phyloP scores from a whole-genome alignment of 1,140 invertebrate species.

The Drosophila miranda region DNA sequence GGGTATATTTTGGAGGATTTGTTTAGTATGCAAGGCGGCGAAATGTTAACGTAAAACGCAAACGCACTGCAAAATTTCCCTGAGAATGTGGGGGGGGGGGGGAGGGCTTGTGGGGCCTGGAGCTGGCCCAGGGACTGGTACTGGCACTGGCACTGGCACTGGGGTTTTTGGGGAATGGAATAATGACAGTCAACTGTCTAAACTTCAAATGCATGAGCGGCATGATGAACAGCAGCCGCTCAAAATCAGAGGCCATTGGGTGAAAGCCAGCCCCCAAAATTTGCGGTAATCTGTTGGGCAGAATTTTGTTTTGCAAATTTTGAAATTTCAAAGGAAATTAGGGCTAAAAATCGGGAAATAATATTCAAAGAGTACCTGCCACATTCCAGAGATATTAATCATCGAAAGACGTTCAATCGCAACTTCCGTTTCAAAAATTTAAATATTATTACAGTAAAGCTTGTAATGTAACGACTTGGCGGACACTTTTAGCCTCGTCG shows the following conservation, averaged over 20 bases:
- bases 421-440: constrained; percentile 33
- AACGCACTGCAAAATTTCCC: constrained; percentile 71
- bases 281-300: constrained; percentile 2
- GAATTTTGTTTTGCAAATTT: constrained; percentile 3
- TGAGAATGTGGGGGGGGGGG: constrained; percentile 6
- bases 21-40: constrained; percentile 76
- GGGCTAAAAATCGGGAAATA: no score
- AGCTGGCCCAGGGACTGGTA: no score
- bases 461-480: constrained; percentile 55
- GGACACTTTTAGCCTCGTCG: constrained; percentile 45
- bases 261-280: not conserved
- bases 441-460: constrained; percentile 55
- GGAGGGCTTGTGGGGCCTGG: no score
- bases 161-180: constrained; percentile 6
- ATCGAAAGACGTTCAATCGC: constrained; percentile 9
- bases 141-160: not conserved
- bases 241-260: constrained; percentile 8
- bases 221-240: constrained; percentile 61
- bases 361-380: not conserved
- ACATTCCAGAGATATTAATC: constrained; percentile 25
- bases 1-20: constrained; percentile 40
- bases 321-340: constrained; percentile 29
- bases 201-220: constrained; percentile 74
- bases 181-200: constrained; percentile 79
- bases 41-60: constrained; percentile 77